Evolutionary conservation across 2,888 invertebrate genomes (phyloP), one percentile per base, ranked within the genome.

Genomic region (Blera fallax): DNA sequence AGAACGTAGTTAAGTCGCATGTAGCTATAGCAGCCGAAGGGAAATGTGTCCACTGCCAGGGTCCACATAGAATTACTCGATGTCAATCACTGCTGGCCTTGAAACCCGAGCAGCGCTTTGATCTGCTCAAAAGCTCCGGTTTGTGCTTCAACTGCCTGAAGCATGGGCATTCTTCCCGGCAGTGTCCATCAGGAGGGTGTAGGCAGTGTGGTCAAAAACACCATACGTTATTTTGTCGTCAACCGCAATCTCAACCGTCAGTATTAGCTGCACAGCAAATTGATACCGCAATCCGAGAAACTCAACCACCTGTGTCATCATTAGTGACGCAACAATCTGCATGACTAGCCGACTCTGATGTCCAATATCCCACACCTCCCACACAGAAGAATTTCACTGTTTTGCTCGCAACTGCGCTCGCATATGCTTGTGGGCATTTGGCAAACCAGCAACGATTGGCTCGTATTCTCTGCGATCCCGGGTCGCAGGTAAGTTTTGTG

Each of bases 101-200:
- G 34, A 37, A 11, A 37, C 37, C 11, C 37, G 11, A 2, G 3
- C 11, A 37, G n/a, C 34, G 34, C 7, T 34, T 74, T 14, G 60
- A n/a, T n/a, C n/a, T 54, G 10, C 56, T 18, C 11, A 67, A 1
- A 80, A 67, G 24, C 3, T 67, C 18, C 16, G 62, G 54, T 7
- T 32, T 76, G 1, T 81, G 74, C 45, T 76, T 48, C 24, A 80
- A 76, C 21, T 72, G 76, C 18, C 54, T 74, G 5, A 78, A 58
- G 27, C 18, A 10, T 34, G 76, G 70, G 11, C 74, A 74, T 29
- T 50, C 52, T 2, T 74, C 60, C 1, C 58, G 34, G 43, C 70
- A 67, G 50, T 77, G 73, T 8, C 21, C 52, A 4, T 70, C 76
- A 1, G 52, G 70, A 21, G 58, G 29, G 21, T 43, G 43, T 43